A percentile compares a stretch with the other conserved stretches of the same genome.
phyloP scores from a whole-genome alignment of 2,113 vertebrate genomes.

The Rhea pennata region DNA sequence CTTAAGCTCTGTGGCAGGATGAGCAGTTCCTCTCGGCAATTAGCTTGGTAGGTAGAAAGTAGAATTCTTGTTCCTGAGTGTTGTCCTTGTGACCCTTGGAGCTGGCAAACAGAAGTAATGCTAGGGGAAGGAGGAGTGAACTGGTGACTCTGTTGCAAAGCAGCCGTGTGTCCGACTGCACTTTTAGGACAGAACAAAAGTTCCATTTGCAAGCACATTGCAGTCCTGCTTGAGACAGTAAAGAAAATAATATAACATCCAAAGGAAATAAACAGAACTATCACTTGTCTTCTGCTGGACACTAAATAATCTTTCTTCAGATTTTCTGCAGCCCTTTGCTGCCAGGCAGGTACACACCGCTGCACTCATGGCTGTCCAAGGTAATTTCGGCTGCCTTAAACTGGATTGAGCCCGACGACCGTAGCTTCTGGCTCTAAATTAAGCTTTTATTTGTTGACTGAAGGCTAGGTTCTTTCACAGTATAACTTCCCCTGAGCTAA shows the following conservation, averaged over 20 bases:
- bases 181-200: background rate
- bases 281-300: slow-evolving; percentile 1
- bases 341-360: background rate
- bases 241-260: slow-evolving; percentile 25
- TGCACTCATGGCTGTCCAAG: background rate
- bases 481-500: background rate
- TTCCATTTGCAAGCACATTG: background rate
- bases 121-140: accelerated
- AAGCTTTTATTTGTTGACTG: background rate
- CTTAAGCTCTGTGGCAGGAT: background rate
- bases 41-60: background rate
- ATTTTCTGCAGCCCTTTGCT: background rate
- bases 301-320: background rate
- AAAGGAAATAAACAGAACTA: slow-evolving; percentile 26
- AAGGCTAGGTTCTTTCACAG: background rate
- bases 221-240: background rate
- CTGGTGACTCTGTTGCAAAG: background rate
- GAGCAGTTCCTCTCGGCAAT: background rate
- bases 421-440: background rate
- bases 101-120: background rate
- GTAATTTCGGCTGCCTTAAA: background rate
- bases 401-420: background rate
- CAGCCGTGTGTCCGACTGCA: background rate
- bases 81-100: background rate
- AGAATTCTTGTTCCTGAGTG: background rate